Evolutionary conservation across 37 sponge, comb jelly and placozoan genomes (phyloP).

Genomic region (Beroe ovata): DNA sequence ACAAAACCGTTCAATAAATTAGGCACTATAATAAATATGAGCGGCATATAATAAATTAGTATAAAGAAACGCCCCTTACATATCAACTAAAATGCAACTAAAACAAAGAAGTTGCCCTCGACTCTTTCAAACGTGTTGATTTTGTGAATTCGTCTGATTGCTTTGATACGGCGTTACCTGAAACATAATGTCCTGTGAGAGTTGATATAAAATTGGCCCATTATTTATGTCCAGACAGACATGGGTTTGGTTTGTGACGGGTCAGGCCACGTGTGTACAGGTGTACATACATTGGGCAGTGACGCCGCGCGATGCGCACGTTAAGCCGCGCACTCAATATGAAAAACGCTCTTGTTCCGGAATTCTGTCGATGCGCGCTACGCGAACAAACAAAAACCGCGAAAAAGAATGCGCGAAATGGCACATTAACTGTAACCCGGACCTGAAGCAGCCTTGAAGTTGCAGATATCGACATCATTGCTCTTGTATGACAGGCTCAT

Average conservation of each 20-base stretch:
- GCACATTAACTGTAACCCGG: background rate
- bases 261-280: constrained; percentile 1
- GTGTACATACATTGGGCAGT: background rate
- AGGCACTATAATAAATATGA: constrained; percentile 3
- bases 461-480: constrained; percentile 1
- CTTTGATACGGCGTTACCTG: constrained; percentile 29
- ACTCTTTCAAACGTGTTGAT: constrained; percentile 18
- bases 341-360: background rate
- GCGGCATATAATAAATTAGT: background rate
- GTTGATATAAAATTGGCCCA: too few relatives aligned
- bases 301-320: background rate
- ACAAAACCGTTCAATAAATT: constrained; percentile 51
- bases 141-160: constrained; percentile 44
- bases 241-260: too few relatives aligned
- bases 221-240: too few relatives aligned
- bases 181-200: background rate
- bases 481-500: background rate
- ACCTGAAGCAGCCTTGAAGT: constrained; percentile 53
- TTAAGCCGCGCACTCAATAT: background rate
- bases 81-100: background rate
- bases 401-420: background rate
- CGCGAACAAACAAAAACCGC: background rate
- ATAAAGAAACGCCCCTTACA: background rate
- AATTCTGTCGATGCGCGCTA: background rate
- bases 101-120: background rate